Evolutionary conservation across 2,113 vertebrate genomes (phyloP).

Genomic region (Delphinapterus leucas): DNA sequence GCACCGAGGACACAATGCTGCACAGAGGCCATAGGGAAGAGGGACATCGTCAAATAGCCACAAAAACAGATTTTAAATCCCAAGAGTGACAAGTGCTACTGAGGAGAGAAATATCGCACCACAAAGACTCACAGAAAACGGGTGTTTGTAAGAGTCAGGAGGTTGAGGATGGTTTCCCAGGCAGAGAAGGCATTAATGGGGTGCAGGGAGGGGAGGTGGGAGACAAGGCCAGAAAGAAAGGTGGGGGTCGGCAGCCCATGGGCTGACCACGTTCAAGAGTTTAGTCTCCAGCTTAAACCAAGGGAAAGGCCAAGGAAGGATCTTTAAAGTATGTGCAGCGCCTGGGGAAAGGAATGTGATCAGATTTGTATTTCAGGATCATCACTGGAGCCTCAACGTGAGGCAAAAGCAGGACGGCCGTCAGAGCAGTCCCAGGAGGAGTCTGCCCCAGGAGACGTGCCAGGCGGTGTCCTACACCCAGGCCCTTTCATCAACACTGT

Average conservation of each 20-base stretch:
- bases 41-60: not conserved
- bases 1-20: not conserved
- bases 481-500: not conserved
- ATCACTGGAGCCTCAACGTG: not conserved
- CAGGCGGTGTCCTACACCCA: not conserved
- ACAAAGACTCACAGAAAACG: not conserved
- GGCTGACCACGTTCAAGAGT: not conserved
- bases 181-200: not conserved
- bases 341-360: not conserved
- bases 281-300: not conserved
- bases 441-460: not conserved
- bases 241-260: not conserved
- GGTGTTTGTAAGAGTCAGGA: not conserved
- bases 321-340: not conserved
- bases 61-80: not conserved
- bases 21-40: not conserved
- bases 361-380: not conserved
- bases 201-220: not conserved
- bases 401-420: not conserved
- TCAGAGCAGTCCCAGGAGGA: not conserved
- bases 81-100: not conserved
- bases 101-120: not conserved
- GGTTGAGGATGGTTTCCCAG: not conserved
- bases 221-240: not conserved
- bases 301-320: not conserved